Base-by-base conservation (phyloP, 2,113 vertebrate genomes). In the Tetraodon nigroviridis region DNA sequence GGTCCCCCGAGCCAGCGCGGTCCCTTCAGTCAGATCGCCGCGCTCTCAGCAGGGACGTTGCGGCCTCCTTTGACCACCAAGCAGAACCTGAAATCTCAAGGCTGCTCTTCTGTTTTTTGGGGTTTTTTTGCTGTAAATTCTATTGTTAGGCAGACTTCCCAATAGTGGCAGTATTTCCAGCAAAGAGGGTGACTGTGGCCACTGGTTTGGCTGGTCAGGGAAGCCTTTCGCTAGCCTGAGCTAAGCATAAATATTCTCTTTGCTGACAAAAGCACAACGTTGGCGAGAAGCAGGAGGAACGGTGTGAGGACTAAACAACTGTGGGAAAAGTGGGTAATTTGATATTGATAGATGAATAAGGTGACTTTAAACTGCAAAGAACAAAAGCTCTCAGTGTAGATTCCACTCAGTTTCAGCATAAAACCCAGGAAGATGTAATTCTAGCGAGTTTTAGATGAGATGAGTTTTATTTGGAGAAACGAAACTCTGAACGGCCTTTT, bases 11-110 rank as follows among this genome's bases (percentile, higher is more conserved):
- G 58, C 70, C 64, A 27, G 55, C 3, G 6, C 20, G 10, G 0
- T 50, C 27, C 49, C 53, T 40, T 65, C 64, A 79, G 75, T 87
- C 84, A 17, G 50, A 75, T 82, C 52, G 29, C 61, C 67, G 52
- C 44, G 24, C 54, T n/a, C 55, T 50, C 20, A 57, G 18, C 50
- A 3, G 40, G 32, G 22, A 6, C 45, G 52, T 59, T 40, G 47
- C 6, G 4, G 19, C 13, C n/a, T 19, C 45, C 40, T 27, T 45
- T 20, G 8, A 48, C 73, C 75, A 71, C 61, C 66, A 72, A 61
- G 64, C 29, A 40, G 19, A 32, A 69, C 64, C 58, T 54, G 42
- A 72, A 69, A 54, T 58, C 69, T 79, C 55, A 11, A 22, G 22
- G 48, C 32, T 73, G 75, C 65, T 85, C 80, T 75, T 27, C 24